Percentiles rank a stretch among this genome's conserved stretches.
Conservation (phyloP, 2,888 invertebrate genomes). For the Stegophylla sp. region DNA sequence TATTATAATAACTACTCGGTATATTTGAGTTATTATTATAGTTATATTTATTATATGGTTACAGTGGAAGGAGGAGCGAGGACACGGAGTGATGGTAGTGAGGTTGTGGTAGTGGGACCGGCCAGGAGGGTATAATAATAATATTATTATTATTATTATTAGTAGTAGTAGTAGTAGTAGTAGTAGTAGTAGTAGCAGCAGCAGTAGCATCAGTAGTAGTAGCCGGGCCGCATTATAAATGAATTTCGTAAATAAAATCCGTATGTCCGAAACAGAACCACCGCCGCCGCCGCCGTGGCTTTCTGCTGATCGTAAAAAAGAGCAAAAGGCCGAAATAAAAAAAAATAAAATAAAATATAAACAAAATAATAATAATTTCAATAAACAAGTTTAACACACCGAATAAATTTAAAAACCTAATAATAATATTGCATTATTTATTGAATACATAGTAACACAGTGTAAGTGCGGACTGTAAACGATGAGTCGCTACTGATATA, state of each 20-base stretch:
- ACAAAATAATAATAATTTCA: slow-evolving; percentile 38
- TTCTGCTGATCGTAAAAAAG: slow-evolving; percentile 17
- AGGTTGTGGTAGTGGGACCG: not conserved
- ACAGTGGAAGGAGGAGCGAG: not conserved
- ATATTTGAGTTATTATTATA: slow-evolving; percentile 51
- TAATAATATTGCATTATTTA: not conserved
- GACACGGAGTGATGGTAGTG: not conserved
- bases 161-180: not conserved
- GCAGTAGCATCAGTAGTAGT: not conserved
- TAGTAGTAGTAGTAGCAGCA: not conserved
- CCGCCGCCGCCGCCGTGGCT: not conserved
- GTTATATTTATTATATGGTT: slow-evolving; percentile 43
- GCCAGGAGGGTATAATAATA: slow-evolving; percentile 16
- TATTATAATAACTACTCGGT: slow-evolving; percentile 55
- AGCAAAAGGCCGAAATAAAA: slow-evolving; percentile 14
- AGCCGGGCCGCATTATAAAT: slow-evolving; percentile 42
- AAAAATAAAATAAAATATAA: slow-evolving; percentile 13
- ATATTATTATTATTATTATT: slow-evolving; percentile 42
- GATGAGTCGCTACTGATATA: not conserved
- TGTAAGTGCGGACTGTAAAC: not conserved
- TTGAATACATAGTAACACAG: too few species aligned
- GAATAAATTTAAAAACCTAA: slow-evolving; percentile 2
- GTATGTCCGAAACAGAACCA: slow-evolving; percentile 55
- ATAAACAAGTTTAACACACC: not conserved
- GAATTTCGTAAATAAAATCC: slow-evolving; percentile 55